phyloP scores from a whole-genome alignment of 92 coral and sea anemone species.

The Parazoanthus atlanticus region DNA sequence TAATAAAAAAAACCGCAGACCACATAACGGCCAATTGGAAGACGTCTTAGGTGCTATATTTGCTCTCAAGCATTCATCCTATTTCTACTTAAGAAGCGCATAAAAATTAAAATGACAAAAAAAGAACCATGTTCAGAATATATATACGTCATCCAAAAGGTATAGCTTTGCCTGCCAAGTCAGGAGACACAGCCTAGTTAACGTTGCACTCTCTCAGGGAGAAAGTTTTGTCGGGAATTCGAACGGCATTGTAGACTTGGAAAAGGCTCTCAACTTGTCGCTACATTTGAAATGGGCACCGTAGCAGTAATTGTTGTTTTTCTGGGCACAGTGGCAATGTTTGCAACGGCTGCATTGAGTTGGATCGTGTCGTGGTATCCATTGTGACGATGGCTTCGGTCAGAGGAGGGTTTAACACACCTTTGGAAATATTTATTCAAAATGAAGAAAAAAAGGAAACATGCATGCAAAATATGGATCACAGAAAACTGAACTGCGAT shows the following conservation, averaged over 20 bases:
- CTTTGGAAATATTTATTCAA: background rate
- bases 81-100: background rate
- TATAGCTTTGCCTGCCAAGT: background rate
- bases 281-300: constrained; percentile 56
- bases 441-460: background rate
- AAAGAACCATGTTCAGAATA: background rate
- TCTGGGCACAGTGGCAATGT: constrained; percentile 73
- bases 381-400: constrained; percentile 24
- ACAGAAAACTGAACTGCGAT: background rate
- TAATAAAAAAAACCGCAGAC: background rate
- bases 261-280: background rate
- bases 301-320: constrained; percentile 70
- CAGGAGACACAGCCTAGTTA: background rate
- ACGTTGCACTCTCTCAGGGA: background rate
- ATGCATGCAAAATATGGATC: background rate
- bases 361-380: constrained; percentile 96
- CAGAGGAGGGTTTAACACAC: too few relatives aligned
- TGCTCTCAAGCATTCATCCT: constrained; percentile 4
- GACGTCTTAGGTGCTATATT: background rate
- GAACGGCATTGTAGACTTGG: background rate
- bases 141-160: background rate
- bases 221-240: background rate
- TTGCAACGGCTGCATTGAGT: constrained; percentile 85
- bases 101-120: background rate
- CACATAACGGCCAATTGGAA: constrained; percentile 18